A percentile compares a stretch with the other conserved stretches of the same genome.
phyloP scores from a whole-genome alignment of 1,140 invertebrate genomes.

The Apocrypta bakeri region DNA sequence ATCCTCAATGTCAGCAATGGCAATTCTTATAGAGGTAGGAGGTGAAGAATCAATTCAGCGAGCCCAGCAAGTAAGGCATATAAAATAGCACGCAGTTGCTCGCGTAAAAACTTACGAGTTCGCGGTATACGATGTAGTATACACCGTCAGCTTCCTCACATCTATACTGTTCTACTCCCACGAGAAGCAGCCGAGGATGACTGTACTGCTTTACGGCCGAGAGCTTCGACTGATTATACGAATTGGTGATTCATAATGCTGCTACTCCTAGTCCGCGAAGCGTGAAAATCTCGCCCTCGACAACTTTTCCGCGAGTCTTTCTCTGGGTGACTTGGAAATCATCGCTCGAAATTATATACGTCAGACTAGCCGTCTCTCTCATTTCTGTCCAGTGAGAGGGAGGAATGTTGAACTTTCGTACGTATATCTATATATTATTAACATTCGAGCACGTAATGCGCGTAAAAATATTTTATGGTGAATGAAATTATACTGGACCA shows the following conservation, averaged over 20 bases:
- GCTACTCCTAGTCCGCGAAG: slow-evolving; percentile 31
- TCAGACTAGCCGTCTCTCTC: too few relatives aligned
- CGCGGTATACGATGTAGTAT: too few relatives aligned
- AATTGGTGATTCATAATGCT: slow-evolving; percentile 56
- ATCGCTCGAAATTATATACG: not conserved
- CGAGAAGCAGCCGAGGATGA: slow-evolving; percentile 30
- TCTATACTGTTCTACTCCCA: not conserved
- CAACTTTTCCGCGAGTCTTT: not conserved
- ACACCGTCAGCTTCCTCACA: not conserved
- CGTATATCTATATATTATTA: not conserved
- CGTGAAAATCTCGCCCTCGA: slow-evolving; percentile 25
- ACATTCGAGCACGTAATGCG: not conserved
- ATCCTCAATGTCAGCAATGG: too few relatives aligned
- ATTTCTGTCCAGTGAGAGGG: not conserved
- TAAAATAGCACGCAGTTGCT: too few relatives aligned
- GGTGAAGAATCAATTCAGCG: too few relatives aligned
- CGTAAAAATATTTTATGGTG: not conserved
- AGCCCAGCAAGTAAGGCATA: too few relatives aligned
- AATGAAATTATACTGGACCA: not conserved
- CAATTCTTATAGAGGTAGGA: too few relatives aligned
- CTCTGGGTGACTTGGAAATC: not conserved
- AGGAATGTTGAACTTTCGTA: not conserved
- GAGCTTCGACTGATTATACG: slow-evolving; percentile 51
- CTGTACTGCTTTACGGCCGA: slow-evolving; percentile 12
- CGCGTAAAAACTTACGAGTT: too few relatives aligned